Conservation (phyloP, 2,888 invertebrate genomes). For the Lucinisca nassula region DNA sequence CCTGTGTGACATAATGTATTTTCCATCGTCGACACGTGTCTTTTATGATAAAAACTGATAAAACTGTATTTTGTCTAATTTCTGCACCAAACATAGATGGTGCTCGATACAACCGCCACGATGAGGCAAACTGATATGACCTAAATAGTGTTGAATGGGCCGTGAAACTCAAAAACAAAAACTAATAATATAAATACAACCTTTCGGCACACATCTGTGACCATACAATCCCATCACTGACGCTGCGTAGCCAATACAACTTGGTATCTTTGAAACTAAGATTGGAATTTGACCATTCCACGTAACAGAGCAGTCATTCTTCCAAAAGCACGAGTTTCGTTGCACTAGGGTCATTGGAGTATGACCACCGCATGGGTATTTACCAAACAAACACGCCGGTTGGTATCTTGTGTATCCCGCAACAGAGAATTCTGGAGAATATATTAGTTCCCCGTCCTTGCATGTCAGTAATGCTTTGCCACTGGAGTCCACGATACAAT, state of each 20-base stretch:
- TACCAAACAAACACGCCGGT: slow-evolving; percentile 38
- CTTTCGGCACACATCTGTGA: slow-evolving; percentile 67
- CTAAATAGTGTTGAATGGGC: no score
- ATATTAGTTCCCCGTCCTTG: slow-evolving; percentile 50
- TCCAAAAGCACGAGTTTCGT: slow-evolving; percentile 71
- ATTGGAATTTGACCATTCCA: slow-evolving; percentile 63
- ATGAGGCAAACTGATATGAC: no score
- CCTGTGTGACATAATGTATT: no score
- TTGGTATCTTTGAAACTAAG: slow-evolving; percentile 31
- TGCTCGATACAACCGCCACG: no score
- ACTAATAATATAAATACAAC: slow-evolving; percentile 24
- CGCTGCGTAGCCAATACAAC: slow-evolving; percentile 61
- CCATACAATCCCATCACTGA: slow-evolving; percentile 54
- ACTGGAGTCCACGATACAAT: slow-evolving; percentile 25
- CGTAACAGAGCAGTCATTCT: slow-evolving; percentile 55
- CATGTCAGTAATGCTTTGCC: slow-evolving; percentile 53
- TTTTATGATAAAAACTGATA: no score
- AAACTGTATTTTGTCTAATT: no score
- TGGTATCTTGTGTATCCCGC: slow-evolving; percentile 44
- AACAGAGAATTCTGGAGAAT: slow-evolving; percentile 50
- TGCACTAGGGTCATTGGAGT: slow-evolving; percentile 66
- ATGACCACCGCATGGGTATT: slow-evolving; percentile 64
- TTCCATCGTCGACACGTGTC: no score
- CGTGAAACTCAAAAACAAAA: not conserved
- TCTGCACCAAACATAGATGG: no score